Evolutionary conservation across 2,888 invertebrate genomes (phyloP).

Genomic region (Iselma pallidipennis): DNA sequence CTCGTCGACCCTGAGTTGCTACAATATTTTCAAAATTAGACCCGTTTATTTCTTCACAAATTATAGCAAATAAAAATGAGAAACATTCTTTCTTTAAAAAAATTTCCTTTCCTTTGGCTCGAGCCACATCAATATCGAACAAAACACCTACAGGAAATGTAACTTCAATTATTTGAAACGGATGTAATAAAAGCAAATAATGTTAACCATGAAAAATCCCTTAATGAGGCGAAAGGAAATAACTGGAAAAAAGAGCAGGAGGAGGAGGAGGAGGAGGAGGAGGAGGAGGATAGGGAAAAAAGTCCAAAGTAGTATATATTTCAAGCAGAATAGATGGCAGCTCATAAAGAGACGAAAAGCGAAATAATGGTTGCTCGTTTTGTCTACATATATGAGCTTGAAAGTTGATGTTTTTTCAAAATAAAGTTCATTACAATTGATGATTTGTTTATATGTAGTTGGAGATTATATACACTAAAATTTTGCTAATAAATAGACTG

Average conservation of each 20-base stretch:
- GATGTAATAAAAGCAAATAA: slow-evolving; percentile 13
- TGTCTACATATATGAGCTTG: slow-evolving; percentile 15
- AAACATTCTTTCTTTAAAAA: background rate
- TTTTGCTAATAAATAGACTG: background rate
- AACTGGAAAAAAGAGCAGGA: slow-evolving; percentile 2
- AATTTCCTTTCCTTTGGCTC: background rate
- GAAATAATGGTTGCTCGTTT: slow-evolving; percentile 19
- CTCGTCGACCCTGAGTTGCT: background rate
- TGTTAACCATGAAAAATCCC: slow-evolving; percentile 4
- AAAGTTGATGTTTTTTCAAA: too few species aligned
- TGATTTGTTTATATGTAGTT: background rate
- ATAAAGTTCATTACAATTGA: background rate
- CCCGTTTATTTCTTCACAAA: background rate
- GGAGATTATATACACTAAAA: too few species aligned
- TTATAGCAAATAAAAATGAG: slow-evolving; percentile 7
- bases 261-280: too few species aligned
- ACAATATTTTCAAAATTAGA: slow-evolving; percentile 3
- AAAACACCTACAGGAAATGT: slow-evolving; percentile 17
- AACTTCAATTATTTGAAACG: slow-evolving; percentile 20
- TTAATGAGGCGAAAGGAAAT: slow-evolving; percentile 18
- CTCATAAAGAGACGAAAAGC: slow-evolving; percentile 16
- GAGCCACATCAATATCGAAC: slow-evolving; percentile 1
- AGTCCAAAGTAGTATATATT: slow-evolving; percentile 3
- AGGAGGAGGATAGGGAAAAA: too few species aligned
- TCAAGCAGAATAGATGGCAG: slow-evolving; percentile 8